Conservation (phyloP, 2,888 invertebrate genomes). For the Erebia aethiops region DNA sequence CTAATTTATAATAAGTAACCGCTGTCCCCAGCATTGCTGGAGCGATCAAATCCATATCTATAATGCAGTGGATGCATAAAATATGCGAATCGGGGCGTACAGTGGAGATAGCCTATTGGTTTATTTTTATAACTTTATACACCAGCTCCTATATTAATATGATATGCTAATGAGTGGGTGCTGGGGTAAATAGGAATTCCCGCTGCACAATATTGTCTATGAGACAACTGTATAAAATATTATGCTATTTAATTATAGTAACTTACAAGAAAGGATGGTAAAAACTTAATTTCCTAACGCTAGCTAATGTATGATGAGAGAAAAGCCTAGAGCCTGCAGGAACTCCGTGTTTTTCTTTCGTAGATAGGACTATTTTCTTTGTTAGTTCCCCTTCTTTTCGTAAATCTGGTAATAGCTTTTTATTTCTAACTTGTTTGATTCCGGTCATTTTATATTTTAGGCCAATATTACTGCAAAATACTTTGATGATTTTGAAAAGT, state of each 20-base stretch:
- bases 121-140: too few species aligned
- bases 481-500: slow-evolving; percentile 24
- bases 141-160: too few species aligned
- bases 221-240: too few species aligned
- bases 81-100: too few species aligned
- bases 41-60: too few species aligned
- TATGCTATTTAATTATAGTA: not conserved
- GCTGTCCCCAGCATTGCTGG: too few species aligned
- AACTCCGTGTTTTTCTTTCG: slow-evolving; percentile 67
- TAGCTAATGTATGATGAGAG: slow-evolving; percentile 84
- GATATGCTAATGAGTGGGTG: too few species aligned
- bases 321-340: slow-evolving; percentile 79
- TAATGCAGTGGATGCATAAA: too few species aligned
- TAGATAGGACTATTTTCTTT: slow-evolving; percentile 67
- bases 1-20: too few species aligned
- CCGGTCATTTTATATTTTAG: slow-evolving; percentile 50
- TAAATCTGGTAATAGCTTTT: slow-evolving; percentile 70
- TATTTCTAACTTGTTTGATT: slow-evolving; percentile 70
- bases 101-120: too few species aligned
- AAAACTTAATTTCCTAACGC: slow-evolving; percentile 75
- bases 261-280: slow-evolving; percentile 75
- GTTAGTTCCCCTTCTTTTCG: slow-evolving; percentile 68
- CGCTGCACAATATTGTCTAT: too few species aligned
- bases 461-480: not conserved
- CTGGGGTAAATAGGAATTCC: too few species aligned